These are phyloP conservation scores for Oryzaephilus surinamensis DNA, from an alignment of 1,140 invertebrate genomes.

Conservation along the genomic window DNA sequence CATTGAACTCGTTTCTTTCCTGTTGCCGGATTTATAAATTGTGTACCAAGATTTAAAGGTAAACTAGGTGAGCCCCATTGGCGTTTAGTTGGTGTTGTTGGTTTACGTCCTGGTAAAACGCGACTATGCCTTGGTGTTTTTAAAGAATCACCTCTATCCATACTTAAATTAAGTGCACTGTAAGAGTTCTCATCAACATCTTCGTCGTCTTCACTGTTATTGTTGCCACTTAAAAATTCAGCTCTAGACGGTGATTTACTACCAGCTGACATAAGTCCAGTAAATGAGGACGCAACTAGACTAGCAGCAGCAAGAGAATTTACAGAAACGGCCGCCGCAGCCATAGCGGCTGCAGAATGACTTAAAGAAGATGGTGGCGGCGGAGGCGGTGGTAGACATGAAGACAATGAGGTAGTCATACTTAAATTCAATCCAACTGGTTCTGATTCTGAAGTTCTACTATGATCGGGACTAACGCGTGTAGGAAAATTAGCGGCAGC, in stretches of 20 bases:
- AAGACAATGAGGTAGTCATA: conserved; percentile 48
- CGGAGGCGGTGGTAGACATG: conserved; percentile 51
- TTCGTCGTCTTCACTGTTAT: conserved; percentile 45
- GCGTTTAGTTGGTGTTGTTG: conserved; percentile 78
- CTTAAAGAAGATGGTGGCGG: conserved; percentile 40
- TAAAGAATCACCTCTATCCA: conserved; percentile 38
- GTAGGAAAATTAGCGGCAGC: conserved; percentile 32
- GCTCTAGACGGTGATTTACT: conserved; percentile 36
- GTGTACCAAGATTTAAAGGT: conserved; percentile 77
- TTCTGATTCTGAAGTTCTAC: conserved; percentile 40
- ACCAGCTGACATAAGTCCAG: conserved; percentile 30
- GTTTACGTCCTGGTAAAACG: conserved; percentile 50
- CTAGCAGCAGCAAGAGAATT: conserved; percentile 37
- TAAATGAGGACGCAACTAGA: conserved; percentile 37
- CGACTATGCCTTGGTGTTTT: conserved; percentile 33
- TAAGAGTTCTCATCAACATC: conserved; percentile 53
- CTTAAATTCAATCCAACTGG: conserved; percentile 47
- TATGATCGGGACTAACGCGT: conserved; percentile 34
- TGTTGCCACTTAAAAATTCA: conserved; percentile 34
- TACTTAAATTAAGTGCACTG: conserved; percentile 58
- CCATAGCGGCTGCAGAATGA: conserved; percentile 44
- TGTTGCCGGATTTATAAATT: conserved; percentile 83
- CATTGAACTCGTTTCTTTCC: conserved; percentile 97
- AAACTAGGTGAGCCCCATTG: conserved; percentile 75
- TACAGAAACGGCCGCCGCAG: conserved; percentile 37